Conservation (phyloP, 2,888 invertebrate genomes). For the Heliconius ismenius region DNA sequence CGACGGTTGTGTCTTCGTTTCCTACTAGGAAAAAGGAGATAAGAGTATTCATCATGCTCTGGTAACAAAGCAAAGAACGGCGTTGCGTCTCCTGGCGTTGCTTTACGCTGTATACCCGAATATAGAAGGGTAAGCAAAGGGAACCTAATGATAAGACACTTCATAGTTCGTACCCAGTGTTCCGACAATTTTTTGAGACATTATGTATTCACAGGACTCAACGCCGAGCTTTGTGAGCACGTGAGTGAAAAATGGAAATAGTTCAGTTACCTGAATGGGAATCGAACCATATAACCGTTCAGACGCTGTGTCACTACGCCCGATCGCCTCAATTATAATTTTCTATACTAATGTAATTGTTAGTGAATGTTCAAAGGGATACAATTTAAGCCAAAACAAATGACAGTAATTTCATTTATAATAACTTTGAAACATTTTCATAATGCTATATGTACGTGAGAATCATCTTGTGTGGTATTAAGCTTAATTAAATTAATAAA, state of each 20-base stretch:
- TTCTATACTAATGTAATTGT: background rate
- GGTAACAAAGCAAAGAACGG: background rate
- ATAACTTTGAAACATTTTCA: background rate
- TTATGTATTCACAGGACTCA: background rate
- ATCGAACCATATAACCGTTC: background rate
- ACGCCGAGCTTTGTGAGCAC: background rate
- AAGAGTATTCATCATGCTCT: too few relatives aligned
- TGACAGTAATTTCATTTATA: background rate
- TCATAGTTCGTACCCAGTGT: too few relatives aligned
- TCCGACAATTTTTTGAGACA: too few relatives aligned
- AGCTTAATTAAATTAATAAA: background rate
- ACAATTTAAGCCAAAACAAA: background rate
- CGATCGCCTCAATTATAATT: background rate
- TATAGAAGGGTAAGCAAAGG: too few relatives aligned
- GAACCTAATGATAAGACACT: too few relatives aligned
- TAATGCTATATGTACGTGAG: conserved; percentile 7
- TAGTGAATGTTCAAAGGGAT: background rate
- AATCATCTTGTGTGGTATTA: background rate
- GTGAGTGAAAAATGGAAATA: background rate
- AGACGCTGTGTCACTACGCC: background rate
- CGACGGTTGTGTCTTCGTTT: too few relatives aligned
- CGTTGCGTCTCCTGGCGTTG: background rate
- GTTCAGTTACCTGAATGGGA: background rate
- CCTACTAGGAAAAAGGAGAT: too few relatives aligned
- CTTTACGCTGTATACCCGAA: too few relatives aligned